phyloP scores from a whole-genome alignment of 2,888 invertebrate species.

The Macrosoma leucophasiata region DNA sequence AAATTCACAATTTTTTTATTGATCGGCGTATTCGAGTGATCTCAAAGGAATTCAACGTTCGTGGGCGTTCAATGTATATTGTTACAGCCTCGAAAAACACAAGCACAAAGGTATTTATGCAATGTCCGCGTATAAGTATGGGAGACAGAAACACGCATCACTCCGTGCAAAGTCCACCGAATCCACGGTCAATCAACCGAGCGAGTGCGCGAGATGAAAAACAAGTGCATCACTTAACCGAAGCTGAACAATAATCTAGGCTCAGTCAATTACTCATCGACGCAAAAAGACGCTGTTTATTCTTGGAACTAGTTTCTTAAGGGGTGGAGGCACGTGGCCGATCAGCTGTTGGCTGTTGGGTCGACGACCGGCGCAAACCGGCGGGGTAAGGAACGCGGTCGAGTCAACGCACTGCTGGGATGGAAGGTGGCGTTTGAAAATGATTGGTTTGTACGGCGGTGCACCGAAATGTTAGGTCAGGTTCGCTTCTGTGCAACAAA shows the following conservation, averaged over 20 bases:
- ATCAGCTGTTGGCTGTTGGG: conserved; percentile 33
- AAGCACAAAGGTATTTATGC: too few species aligned
- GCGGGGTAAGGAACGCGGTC: conserved; percentile 25
- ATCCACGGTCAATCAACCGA: too few species aligned
- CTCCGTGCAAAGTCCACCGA: too few species aligned
- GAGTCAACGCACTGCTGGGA: conserved; percentile 37
- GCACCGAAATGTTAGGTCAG: neutral
- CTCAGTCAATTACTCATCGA: conserved; percentile 27
- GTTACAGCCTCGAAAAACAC: too few species aligned
- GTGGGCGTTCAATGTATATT: too few species aligned
- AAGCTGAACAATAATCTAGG: conserved; percentile 22
- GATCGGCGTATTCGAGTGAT: too few species aligned
- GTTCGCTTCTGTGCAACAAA: too few species aligned
- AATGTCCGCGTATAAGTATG: too few species aligned
- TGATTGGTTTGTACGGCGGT: conserved; percentile 15
- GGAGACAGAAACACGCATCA: too few species aligned
- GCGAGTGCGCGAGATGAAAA: conserved; percentile 7
- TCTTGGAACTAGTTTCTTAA: conserved; percentile 25
- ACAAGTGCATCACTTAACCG: conserved; percentile 12
- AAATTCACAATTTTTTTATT: too few species aligned
- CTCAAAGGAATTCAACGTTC: too few species aligned
- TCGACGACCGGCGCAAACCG: conserved; percentile 27
- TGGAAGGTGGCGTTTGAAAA: conserved; percentile 10
- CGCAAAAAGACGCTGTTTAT: conserved; percentile 28
- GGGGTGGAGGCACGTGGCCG: conserved; percentile 29